Evolutionary conservation across 2,888 invertebrate species (phyloP), one percentile per base, ranked within the genome.

Genomic region (Tachina lurida): DNA sequence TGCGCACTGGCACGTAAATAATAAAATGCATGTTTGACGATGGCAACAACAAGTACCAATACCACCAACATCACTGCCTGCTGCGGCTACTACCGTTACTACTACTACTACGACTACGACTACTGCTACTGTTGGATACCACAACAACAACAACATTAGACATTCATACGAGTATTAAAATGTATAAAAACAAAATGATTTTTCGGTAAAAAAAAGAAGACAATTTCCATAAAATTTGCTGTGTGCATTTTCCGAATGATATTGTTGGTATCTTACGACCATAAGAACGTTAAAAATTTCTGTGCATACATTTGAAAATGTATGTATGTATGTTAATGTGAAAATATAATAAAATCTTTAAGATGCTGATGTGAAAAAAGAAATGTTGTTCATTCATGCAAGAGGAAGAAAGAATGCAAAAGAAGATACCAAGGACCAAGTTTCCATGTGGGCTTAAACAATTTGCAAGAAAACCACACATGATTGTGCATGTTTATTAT

Each of bases 1-100:
- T 85, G 85, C 78, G 73, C 85, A 85, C 63, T 85, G 85, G 70
- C 85, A 81, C 81, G 81, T 81, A 81, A 85, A 85, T 78, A 85
- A 81, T 85, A 85, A 74, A 85, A 85, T 81, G 81, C 85, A 85
- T 78, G 74, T 49, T 85, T 85, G 81, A 76, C 60, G 67, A 62
- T 74, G 31, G 68, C 54, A 78, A 62, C 41, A 84, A 56, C 52
- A 60, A 68, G 60, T 52, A 22, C 12, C 12, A 22, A 17, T 54
- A 41, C 3, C 2, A 52, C 15, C 19, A 52, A 41, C 62, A 41
- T 31, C 31, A 31, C 31, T 31, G 31, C 5, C 31, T 31, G 31
- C 31, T 7, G 31, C 31, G 31, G 31, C 31, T 54, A 41, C 3
- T 2, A 31, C 7, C 39, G 41, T 10, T 15, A 52, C 62, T 49